Conservation (phyloP, 2,888 invertebrate genomes). For the Lysandra coridon region DNA sequence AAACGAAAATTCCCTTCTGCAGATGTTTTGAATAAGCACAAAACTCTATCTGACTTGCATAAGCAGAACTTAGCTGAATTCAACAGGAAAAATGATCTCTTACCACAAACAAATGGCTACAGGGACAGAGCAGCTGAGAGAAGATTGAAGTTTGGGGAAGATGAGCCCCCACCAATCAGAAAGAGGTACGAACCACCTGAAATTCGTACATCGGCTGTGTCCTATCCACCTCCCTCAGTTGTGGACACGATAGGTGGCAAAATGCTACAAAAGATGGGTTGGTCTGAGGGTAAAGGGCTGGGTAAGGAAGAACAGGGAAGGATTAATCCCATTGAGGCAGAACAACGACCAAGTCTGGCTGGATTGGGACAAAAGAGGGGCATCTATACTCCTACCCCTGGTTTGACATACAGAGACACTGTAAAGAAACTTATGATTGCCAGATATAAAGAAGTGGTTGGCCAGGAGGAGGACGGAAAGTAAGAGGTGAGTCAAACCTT, state of each 20-base stretch:
- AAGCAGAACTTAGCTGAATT: constrained; percentile 88
- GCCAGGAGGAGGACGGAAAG: constrained; percentile 77
- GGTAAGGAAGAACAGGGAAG: constrained; percentile 96
- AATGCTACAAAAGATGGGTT: constrained; percentile 98
- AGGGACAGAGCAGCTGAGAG: constrained; percentile 98
- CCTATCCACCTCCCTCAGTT: constrained; percentile 82
- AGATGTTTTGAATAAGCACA: constrained; percentile 94
- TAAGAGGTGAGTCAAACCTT: constrained; percentile 65
- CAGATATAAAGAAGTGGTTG: constrained; percentile 90
- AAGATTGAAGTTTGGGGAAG: constrained; percentile 94
- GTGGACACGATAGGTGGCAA: constrained; percentile 97
- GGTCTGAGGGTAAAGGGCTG: constrained; percentile 97
- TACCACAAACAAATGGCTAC: constrained; percentile 80
- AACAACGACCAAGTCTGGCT: constrained; percentile 84
- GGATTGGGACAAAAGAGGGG: constrained; percentile 93
- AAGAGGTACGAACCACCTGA: constrained; percentile 67
- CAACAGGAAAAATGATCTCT: constrained; percentile 64
- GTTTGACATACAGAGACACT: constrained; percentile 93
- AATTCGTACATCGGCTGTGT: constrained; percentile 76
- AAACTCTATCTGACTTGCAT: constrained; percentile 95
- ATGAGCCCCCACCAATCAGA: constrained; percentile 82
- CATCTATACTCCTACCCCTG: constrained; percentile 88
- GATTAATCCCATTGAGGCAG: constrained; percentile 94
- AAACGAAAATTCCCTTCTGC: constrained; percentile 95
- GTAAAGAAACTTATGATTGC: constrained; percentile 95